Base-by-base conservation (phyloP, 2,113 vertebrate species). In the Brachyhypopomus occidentalis region DNA sequence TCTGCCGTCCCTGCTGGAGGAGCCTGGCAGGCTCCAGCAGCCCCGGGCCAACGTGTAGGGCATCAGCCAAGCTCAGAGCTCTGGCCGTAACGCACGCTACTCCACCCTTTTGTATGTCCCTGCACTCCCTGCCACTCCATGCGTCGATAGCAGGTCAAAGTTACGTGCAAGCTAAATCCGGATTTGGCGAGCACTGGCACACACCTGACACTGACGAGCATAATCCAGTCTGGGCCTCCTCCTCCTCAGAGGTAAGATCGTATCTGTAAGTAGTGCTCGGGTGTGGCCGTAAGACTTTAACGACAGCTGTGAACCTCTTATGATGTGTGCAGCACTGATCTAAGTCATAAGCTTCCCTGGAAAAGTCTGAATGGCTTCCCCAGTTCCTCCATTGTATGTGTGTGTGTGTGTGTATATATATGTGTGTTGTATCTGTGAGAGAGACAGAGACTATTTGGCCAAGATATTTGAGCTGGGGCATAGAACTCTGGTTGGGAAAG, bases 391-490 rank as follows among this genome's bases (percentile, higher is more conserved):
- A 11, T 78, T 41, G 63, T 63, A 7, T 59, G 8, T 52, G 56
- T 72, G 74, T 74, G 66, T 77, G 77, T 19, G 34, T 56, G 66
- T 82, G 36, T 77, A 84, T 79, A 66, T 77, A 64, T 19, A 70
- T 81, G 63, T 77, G 64, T 45, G 64, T 27, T 69, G 59, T 22
- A 22, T 22, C 3, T 23, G 60, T 8, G 60, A 60, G 59, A 60
- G 59, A 60, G n/a, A 63, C 4, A 25, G 60, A 59, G 45, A 36
- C 16, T 17, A 11, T 30, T 19, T 9, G 22, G 41, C 20, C 1
- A 25, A 23, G 56, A 27, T 55, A 52, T 52, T 14, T 52, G 45
- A 11, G 45, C 45, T 14, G 12, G 45, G 45, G 45, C 45, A 12
- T 52, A 52, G 2, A 52, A 14, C 45, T 14, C 45, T 52, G 7